Evolutionary conservation across 1,140 invertebrate species (phyloP), one percentile per base, ranked within the genome.

Genomic region (Lerema accius): DNA sequence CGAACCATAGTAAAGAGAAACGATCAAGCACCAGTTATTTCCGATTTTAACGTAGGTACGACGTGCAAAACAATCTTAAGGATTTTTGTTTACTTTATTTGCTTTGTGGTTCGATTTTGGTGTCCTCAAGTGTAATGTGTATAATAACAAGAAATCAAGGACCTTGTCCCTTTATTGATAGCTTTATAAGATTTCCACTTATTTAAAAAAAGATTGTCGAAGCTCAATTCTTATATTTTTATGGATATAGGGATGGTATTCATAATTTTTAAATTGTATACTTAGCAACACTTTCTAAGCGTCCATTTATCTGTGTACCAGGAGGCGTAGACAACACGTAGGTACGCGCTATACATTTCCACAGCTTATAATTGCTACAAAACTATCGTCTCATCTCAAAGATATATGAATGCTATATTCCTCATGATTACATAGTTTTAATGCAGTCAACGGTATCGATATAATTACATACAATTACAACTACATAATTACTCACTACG

Each of bases 381-480:
- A 62, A 62, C 51, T 62, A 62, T 62, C 48, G 60, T 37, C 37
- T 62, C 60, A 62, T 62, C 60, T 42, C 23, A 7, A 37, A 26
- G 49, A 63, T 53, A 32, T 63, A 53, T 40, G 28, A 11, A n/a
- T 16, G 10, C 28, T 48, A 60, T 60, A 13, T 23, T 14, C 45
- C 45, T 58, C 13, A 60, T 45, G 58, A 60, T 39, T 48, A 13
- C 58, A 35, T 14, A 39, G 16, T 53, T 62, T 51, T 35, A 32
- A 23, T 39, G 28, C 28, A 46, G 39, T 45, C n/a, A 48, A 63
- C 17, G 42, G 61, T 13, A 48, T 46, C 45, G 35, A 48, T 19
- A 19, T 43, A 19, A 42, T 32, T 58, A 28, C 23, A 32, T 53
- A 53, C 51, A 55, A 26, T 55, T 55, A 55, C 51, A 55, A 0